phyloP scores from a whole-genome alignment of 2,888 invertebrate genomes.

The Rhagonycha fulva region DNA sequence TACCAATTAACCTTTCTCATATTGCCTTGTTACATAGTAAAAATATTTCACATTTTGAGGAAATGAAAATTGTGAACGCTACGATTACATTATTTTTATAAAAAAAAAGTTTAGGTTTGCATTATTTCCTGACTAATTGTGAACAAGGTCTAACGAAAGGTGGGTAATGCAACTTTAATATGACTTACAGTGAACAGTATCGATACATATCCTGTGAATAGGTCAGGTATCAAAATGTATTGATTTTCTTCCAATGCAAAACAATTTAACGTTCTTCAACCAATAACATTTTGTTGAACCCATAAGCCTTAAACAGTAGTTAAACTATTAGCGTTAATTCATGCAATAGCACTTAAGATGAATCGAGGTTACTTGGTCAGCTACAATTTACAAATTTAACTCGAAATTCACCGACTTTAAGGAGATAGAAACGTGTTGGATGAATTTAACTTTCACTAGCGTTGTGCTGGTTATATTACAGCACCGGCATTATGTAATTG shows the following conservation, averaged over 20 bases:
- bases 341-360: background rate
- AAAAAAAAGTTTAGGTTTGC: background rate
- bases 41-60: background rate
- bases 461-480: conserved; percentile 17
- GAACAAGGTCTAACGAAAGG: background rate
- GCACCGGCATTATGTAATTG: conserved; percentile 20
- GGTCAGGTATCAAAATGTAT: background rate
- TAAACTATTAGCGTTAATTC: background rate
- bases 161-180: background rate
- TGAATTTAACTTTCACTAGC: conserved; percentile 24
- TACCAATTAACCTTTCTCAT: too few species aligned
- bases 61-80: background rate
- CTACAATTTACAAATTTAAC: background rate
- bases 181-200: background rate
- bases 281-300: background rate
- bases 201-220: background rate
- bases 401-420: conserved; percentile 10
- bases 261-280: background rate
- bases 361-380: conserved; percentile 18
- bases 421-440: conserved; percentile 26
- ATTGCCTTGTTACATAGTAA: too few species aligned
- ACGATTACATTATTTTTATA: background rate
- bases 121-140: background rate
- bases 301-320: background rate
- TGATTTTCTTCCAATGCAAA: background rate